Conservation (phyloP, 2,888 invertebrate genomes). For the Amblyteles armatorius region DNA sequence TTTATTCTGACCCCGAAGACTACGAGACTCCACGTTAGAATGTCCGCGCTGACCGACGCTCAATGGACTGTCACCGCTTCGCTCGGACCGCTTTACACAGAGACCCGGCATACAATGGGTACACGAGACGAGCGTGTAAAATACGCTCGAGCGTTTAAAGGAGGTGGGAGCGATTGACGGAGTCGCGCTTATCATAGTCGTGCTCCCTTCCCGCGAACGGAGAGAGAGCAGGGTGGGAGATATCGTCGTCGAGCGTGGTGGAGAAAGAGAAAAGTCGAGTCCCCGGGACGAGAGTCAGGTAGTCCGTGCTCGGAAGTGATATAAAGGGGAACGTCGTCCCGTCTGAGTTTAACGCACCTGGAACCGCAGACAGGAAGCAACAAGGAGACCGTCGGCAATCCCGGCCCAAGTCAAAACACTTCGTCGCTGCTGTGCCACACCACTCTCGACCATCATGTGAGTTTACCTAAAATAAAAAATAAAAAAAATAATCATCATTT, state of each 20-base stretch:
- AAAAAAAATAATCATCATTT: constrained; percentile 10
- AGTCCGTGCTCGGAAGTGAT: constrained; percentile 81
- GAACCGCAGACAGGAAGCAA: constrained; percentile 75
- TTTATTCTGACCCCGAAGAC: constrained; percentile 10
- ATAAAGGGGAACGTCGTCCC: constrained; percentile 80
- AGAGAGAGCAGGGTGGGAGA: constrained; percentile 62
- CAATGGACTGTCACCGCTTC: constrained; percentile 66
- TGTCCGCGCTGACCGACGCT: constrained; percentile 52
- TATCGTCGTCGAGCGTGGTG: constrained; percentile 69
- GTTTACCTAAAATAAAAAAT: constrained; percentile 67
- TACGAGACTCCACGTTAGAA: constrained; percentile 36
- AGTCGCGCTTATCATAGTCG: constrained; percentile 26
- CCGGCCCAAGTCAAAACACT: constrained; percentile 67
- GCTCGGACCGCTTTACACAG: constrained; percentile 42
- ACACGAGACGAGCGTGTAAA: constrained; percentile 15
- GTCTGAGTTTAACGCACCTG: constrained; percentile 80
- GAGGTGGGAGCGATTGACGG: constrained; percentile 25
- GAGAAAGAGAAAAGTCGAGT: constrained; percentile 74
- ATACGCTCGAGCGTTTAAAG: constrained; percentile 17
- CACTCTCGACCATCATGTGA: constrained; percentile 82
- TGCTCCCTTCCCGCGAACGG: constrained; percentile 1
- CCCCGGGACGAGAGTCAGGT: constrained; percentile 73
- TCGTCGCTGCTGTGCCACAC: constrained; percentile 79
- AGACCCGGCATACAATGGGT: constrained; percentile 18
- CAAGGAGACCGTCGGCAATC: constrained; percentile 73